phyloP scores from a whole-genome alignment of 2,888 invertebrate genomes.

The Agrochola lychnidis region DNA sequence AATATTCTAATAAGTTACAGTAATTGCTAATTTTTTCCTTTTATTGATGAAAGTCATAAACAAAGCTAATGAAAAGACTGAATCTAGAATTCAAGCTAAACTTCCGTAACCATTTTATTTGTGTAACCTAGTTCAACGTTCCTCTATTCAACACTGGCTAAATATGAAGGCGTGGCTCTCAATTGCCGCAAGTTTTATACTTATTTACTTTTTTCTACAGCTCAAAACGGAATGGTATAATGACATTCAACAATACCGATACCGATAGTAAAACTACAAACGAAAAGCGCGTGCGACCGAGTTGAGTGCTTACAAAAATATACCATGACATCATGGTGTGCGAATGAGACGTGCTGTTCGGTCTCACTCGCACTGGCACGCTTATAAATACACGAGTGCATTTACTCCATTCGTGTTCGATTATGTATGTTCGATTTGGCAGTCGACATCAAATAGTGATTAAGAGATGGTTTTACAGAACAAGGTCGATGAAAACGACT shows the following conservation, averaged over 20 bases:
- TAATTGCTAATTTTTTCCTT: neutral
- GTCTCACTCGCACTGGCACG: slow-evolving; percentile 75
- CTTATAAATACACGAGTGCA: slow-evolving; percentile 84
- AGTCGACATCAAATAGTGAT: slow-evolving; percentile 66
- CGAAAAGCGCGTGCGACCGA: slow-evolving; percentile 83
- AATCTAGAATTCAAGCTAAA: slow-evolving; percentile 4
- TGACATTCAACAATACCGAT: slow-evolving; percentile 72
- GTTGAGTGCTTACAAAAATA: slow-evolving; percentile 87
- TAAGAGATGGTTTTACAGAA: slow-evolving; percentile 62
- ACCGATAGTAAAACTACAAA: slow-evolving; percentile 82
- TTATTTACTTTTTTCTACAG: slow-evolving; percentile 29
- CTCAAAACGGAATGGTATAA: slow-evolving; percentile 54
- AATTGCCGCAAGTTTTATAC: slow-evolving; percentile 7
- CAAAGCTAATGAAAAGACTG: neutral
- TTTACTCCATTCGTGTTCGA: slow-evolving; percentile 84
- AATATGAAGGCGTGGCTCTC: neutral
- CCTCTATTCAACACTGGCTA: neutral
- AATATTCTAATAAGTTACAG: neutral
- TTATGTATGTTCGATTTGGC: slow-evolving; percentile 73
- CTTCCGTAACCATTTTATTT: slow-evolving; percentile 1
- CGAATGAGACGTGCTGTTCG: slow-evolving; percentile 75
- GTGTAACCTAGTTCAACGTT: neutral
- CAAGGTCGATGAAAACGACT: slow-evolving; percentile 60
- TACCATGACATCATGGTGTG: slow-evolving; percentile 90
- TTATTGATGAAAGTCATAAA: neutral